Evolutionary conservation across 2,888 invertebrate species (phyloP).

Genomic region (Smittia sp.): DNA sequence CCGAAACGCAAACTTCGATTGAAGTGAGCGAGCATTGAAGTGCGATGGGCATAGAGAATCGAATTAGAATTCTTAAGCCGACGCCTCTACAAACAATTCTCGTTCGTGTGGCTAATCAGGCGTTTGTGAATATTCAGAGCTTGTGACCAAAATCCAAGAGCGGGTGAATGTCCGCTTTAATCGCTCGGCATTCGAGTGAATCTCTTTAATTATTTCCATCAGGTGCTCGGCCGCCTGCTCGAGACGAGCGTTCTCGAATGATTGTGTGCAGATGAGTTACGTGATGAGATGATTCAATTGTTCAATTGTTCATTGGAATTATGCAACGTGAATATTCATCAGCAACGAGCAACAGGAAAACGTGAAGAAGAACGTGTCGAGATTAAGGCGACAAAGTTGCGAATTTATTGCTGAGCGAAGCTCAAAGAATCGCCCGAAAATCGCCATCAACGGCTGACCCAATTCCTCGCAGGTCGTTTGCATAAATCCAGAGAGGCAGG

Average conservation of each 20-base stretch:
- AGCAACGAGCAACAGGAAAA: too few relatives aligned
- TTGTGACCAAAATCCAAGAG: conserved; percentile 25
- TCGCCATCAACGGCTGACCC: neutral
- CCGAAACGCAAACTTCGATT: neutral
- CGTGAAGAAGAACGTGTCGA: neutral
- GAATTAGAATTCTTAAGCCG: neutral
- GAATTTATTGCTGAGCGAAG: neutral
- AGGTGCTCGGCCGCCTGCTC: neutral
- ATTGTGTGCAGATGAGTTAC: neutral
- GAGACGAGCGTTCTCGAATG: neutral
- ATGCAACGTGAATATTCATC: neutral
- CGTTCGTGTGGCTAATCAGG: conserved; percentile 24
- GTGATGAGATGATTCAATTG: conserved; percentile 5
- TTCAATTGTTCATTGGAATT: neutral
- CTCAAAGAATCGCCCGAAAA: too few relatives aligned
- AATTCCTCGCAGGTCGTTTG: conserved; percentile 5
- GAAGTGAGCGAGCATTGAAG: neutral
- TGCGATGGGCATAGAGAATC: neutral
- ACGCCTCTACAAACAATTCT: conserved; percentile 24
- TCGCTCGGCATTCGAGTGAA: neutral
- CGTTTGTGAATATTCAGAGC: conserved; percentile 32
- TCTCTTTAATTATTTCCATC: conserved; percentile 9
- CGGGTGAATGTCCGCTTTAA: neutral
- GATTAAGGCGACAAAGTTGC: neutral
- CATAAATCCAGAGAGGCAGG: conserved; percentile 10